Evolutionary conservation across 2,888 invertebrate genomes (phyloP).

Genomic region (Athalia circularis): DNA sequence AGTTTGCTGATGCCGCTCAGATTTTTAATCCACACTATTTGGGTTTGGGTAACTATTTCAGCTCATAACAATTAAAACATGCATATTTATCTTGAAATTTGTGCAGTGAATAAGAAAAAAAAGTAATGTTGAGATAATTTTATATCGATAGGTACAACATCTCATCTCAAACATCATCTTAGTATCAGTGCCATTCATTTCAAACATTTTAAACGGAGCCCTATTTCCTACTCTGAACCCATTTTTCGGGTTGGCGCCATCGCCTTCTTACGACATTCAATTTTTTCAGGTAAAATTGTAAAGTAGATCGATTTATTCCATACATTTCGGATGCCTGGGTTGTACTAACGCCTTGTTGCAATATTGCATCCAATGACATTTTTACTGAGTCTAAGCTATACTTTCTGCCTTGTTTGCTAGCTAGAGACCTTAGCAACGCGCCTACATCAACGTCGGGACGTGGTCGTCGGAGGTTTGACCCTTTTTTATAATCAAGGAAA

Average conservation of each 20-base stretch:
- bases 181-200: conserved; percentile 44
- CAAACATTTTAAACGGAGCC: no score
- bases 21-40: neutral
- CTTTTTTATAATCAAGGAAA: conserved; percentile 71
- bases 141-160: no score
- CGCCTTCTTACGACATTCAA: conserved; percentile 75
- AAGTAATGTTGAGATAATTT: no score
- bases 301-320: conserved; percentile 76
- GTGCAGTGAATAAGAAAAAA: no score
- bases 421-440: conserved; percentile 71
- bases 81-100: no score
- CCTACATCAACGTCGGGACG: conserved; percentile 69
- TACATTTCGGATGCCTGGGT: conserved; percentile 75
- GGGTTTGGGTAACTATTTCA: no score
- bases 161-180: no score
- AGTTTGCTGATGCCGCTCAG: conserved; percentile 40
- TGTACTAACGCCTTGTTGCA: conserved; percentile 75
- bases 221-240: conserved; percentile 60
- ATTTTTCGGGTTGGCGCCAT: conserved; percentile 65
- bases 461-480: conserved; percentile 63
- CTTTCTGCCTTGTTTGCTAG: conserved; percentile 72
- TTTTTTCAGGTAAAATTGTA: conserved; percentile 77
- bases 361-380: conserved; percentile 75
- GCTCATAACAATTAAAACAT: no score
- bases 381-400: conserved; percentile 75